These are phyloP conservation scores for Paguma larvata DNA, from an alignment of 2,797 vertebrate genomes.

Conservation along the genomic window DNA sequence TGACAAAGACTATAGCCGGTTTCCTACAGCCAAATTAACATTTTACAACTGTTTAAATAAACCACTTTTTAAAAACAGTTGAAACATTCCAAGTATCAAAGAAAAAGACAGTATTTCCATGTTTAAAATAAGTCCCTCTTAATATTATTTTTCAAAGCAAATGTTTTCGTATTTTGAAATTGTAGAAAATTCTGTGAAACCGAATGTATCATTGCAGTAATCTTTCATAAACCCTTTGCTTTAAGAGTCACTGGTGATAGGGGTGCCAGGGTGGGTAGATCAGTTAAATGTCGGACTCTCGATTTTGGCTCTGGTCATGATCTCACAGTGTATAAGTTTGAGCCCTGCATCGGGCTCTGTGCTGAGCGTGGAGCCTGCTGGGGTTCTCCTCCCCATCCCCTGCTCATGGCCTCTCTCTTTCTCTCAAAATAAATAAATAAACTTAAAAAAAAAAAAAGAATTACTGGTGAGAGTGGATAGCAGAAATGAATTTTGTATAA, in stretches of 20 bases:
- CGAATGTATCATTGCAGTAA: background rate
- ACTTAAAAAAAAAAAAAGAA: background rate
- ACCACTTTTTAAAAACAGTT: slow-evolving; percentile 47
- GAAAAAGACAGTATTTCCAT: slow-evolving; percentile 33
- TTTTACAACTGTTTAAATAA: slow-evolving; percentile 60
- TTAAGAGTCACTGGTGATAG: slow-evolving; percentile 51
- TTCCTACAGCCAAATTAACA: slow-evolving; percentile 43
- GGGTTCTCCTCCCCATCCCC: background rate
- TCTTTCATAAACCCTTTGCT: slow-evolving; percentile 54
- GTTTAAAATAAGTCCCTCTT: slow-evolving; percentile 52
- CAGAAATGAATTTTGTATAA: slow-evolving; percentile 60
- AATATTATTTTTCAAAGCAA: slow-evolving; percentile 56
- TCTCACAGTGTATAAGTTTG: no score
- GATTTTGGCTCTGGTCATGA: background rate
- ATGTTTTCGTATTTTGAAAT: slow-evolving; percentile 63
- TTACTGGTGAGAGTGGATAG: background rate
- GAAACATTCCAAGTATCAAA: slow-evolving; percentile 62
- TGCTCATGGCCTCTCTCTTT: rapidly evolving
- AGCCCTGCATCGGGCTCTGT: background rate
- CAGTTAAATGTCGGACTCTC: background rate
- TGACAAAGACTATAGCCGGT: slow-evolving; percentile 47
- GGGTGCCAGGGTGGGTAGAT: background rate
- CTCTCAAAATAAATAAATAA: background rate
- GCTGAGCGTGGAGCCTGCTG: background rate
- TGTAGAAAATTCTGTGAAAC: slow-evolving; percentile 16